These are phyloP conservation scores for Andrena haemorrhoa DNA, from an alignment of 2,888 invertebrate genomes.

Conservation along the genomic window DNA sequence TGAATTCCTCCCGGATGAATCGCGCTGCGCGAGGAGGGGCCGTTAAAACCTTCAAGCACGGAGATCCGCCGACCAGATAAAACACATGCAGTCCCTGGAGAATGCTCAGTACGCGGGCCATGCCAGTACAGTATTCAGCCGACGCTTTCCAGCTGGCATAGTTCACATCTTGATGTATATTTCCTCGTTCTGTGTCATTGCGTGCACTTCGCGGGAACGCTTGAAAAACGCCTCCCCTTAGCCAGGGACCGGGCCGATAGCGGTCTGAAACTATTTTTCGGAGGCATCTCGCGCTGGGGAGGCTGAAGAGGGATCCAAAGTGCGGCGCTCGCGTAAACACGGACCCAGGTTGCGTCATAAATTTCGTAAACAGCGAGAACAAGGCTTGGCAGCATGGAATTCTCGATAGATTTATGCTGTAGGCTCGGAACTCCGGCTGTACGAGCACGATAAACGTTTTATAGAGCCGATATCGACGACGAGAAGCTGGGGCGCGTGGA, in stretches of 20 bases:
- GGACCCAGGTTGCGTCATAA: neutral
- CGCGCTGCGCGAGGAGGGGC: neutral
- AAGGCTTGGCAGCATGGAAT: neutral
- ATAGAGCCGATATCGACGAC: too few species aligned
- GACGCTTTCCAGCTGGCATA: slow-evolving; percentile 30
- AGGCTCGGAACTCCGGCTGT: neutral
- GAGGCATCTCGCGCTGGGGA: neutral
- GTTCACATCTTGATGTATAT: slow-evolving; percentile 39
- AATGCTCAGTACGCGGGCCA: slow-evolving; percentile 2
- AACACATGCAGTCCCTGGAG: slow-evolving; percentile 22
- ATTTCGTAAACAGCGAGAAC: neutral
- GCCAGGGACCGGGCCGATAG: neutral
- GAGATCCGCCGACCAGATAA: slow-evolving; percentile 35
- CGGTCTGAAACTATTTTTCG: neutral
- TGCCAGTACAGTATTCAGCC: slow-evolving; percentile 7
- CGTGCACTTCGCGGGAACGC: slow-evolving; percentile 7
- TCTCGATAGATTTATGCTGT: neutral
- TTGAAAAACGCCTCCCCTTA: neutral
- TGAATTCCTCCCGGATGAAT: slow-evolving; percentile 21
- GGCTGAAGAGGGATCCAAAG: neutral
- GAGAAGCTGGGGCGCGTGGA: too few species aligned
- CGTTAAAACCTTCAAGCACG: slow-evolving; percentile 27
- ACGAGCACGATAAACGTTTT: neutral
- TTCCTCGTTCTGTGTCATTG: slow-evolving; percentile 22
- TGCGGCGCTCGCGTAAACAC: neutral